Evolutionary conservation across 2,113 vertebrate genomes (phyloP), one percentile per base, ranked within the genome.

Genomic region (Piaya cayana): DNA sequence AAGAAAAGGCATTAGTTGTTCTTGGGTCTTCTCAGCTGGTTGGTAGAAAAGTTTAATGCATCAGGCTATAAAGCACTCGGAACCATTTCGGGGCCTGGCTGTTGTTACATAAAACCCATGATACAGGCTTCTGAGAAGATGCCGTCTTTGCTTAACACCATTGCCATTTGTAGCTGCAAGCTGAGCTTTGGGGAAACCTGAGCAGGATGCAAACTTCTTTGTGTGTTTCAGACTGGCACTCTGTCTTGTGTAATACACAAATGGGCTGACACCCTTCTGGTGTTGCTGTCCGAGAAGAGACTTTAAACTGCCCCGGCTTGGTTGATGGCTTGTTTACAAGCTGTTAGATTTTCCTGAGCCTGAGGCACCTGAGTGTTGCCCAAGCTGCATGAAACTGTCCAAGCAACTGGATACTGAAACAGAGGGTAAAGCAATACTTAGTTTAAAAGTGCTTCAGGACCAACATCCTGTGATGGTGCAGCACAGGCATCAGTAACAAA

Each of bases 141-240:
- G 5, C 8, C 4, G 5, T 10, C 47, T 55, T 32, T 42, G 8
- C 14, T 78, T 27, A 63, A 17, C 13, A 29, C 32, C 5, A 2
- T 26, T 37, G 20, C 19, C 7, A 3, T 10, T 63, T 19, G 32
- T 11, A 30, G 47, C 50, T 30, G 45, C 12, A 4, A 52, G 43
- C 32, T 9, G 58, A 15, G 50, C 37, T 42, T 59, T 43, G 32
- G 43, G 81, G 81, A 58, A 55, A 49, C 12, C 32, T 7, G 42
- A 52, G 62, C n/a, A 34, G 50, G 58, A 39, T 4, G 29, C 0
- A 1, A 16, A 5, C 4, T 1, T 11, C 19, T 15, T 23, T 11
- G 23, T 26, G 13, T 45, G 55, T 10, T n/a, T n/a, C 23, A 15
- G 9, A 26, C 30, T 74, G 53, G 64, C 21, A 3, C 17, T 59